Base-by-base conservation (phyloP, 1,140 invertebrate genomes). In the Antheraea pernyi region DNA sequence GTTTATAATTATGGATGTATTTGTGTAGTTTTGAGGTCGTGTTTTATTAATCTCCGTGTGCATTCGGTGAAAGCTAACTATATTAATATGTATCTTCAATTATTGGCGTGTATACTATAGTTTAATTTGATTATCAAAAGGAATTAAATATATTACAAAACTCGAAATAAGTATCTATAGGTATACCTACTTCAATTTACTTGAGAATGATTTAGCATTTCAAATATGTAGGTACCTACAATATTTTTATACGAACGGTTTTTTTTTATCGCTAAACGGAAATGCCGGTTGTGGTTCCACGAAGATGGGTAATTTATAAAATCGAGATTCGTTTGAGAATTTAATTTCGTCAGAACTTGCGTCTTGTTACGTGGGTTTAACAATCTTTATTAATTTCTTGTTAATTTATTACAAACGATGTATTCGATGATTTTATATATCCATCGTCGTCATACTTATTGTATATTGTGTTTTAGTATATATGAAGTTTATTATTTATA, bases 261-360 rank as follows among this genome's bases (percentile, higher is more conserved):
- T 30, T 53, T 48, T 53, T 61, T 61, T 61, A 22, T 22, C 30
- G 16, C 13, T 37, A 18, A 66, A 66, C 18, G 65, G 65, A 66
- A 66, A 66, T 66, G 36, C 46, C 42, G 19, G 53, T 13, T 65
- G 16, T 64, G 62, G 30, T 64, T 64, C 42, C 65, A 66, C 19
- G 42, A 66, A 66, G 19, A 30, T 19, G 19, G 53, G 46, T 66
- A 66, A 58, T 66, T 53, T 66, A 53, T 66, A 36, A 36, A 37
- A 46, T 19, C 63, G 8, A 10, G 19, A 46, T 46, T 39, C 16
- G 36, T 46, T 46, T 19, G 30, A 65, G 36, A 37, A 58, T 58
- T 66, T 30, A 22, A 66, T 30, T 53, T 53, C 19, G 19, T 66
- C 13, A 48, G 65, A 58, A 66, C 46, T 66, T 53, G 42, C n/a